Evolutionary conservation across 2,888 invertebrate genomes (phyloP).

Genomic region (Sminthurinus aureus): DNA sequence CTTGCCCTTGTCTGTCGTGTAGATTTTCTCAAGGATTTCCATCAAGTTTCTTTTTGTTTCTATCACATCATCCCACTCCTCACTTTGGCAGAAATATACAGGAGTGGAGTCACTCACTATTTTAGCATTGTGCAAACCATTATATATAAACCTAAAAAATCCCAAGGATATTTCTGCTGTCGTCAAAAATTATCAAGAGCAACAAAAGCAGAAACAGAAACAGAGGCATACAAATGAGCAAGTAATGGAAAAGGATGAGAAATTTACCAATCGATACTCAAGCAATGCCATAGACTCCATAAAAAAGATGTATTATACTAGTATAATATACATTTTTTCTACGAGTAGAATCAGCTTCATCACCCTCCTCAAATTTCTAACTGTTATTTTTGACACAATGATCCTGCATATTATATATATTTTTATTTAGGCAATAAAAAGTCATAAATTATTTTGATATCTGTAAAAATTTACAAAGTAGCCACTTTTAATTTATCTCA

Average conservation of each 20-base stretch:
- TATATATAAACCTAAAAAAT: constrained; percentile 52
- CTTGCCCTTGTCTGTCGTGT: constrained; percentile 61
- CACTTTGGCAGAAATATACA: constrained; percentile 65
- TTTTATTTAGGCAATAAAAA: no score
- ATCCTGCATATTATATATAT: no score
- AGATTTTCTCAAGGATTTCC: neutral
- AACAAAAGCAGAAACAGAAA: neutral
- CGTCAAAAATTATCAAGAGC: constrained; percentile 42
- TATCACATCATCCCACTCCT: constrained; percentile 64
- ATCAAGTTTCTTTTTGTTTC: constrained; percentile 60
- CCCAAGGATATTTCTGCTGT: constrained; percentile 53
- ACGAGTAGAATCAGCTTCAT: no score
- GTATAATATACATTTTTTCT: no score
- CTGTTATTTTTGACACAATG: neutral
- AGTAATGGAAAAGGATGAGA: no score
- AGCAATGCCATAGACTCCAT: no score
- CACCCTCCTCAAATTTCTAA: neutral
- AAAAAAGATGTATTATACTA: no score
- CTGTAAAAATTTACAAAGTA: no score
- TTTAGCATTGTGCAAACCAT: constrained; percentile 62
- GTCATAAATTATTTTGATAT: no score
- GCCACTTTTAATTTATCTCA: no score
- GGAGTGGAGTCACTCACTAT: constrained; percentile 64
- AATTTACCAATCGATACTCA: neutral
- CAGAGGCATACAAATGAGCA: no score